Conservation (phyloP, 2,797 vertebrate species). For the Cossypha caffra region DNA sequence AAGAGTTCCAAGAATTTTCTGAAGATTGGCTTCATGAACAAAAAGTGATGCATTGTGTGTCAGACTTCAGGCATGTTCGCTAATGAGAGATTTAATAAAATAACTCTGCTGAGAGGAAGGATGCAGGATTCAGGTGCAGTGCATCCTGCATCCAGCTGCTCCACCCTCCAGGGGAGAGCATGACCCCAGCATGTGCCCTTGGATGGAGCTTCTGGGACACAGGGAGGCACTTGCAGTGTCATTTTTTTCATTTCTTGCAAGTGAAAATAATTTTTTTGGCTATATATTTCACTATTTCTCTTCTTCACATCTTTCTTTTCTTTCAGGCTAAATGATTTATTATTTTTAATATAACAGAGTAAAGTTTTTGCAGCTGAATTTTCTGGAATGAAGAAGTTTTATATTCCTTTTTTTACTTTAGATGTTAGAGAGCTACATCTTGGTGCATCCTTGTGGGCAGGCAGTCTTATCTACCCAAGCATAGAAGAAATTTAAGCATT, state of each 20-base stretch:
- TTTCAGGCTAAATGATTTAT: not conserved
- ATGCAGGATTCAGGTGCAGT: not conserved
- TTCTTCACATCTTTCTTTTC: not conserved
- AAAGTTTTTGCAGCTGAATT: not conserved
- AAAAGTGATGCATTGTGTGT: too few relatives aligned
- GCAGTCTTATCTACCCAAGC: not conserved
- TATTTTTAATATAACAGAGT: not conserved
- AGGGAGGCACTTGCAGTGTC: too few relatives aligned
- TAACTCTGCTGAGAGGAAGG: not conserved
- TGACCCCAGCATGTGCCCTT: rapidly evolving
- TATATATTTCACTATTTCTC: not conserved
- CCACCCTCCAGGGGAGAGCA: rapidly evolving
- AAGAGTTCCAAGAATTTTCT: not conserved
- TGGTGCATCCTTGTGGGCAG: not conserved
- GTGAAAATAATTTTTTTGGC: not conserved
- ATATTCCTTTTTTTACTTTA: not conserved
- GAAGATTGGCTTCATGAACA: not conserved
- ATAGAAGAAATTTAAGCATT: not conserved
- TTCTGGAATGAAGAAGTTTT: not conserved
- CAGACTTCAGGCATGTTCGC: not conserved
- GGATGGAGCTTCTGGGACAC: not conserved
- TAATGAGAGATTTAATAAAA: not conserved
- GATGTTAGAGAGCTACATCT: not conserved
- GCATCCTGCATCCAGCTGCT: not conserved
- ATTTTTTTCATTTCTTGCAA: not conserved